These are phyloP conservation scores for Crotophaga sulcirostris DNA, from an alignment of 2,113 vertebrate species.

Conservation along the genomic window DNA sequence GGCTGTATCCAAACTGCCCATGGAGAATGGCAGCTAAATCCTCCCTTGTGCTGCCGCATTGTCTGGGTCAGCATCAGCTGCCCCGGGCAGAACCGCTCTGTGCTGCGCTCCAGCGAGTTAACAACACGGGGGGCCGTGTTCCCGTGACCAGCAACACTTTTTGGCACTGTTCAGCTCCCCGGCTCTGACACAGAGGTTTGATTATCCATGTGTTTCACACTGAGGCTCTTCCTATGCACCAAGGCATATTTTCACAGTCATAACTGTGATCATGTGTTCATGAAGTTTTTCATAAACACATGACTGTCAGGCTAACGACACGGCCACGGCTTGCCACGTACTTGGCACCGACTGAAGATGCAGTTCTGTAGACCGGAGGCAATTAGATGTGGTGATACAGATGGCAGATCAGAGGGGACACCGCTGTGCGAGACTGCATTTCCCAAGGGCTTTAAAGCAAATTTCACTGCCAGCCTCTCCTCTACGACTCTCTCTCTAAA, in stretches of 20 bases:
- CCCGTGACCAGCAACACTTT: background rate
- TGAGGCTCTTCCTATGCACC: fast-evolving
- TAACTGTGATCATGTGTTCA: background rate
- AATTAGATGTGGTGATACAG: background rate
- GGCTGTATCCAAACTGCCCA: background rate
- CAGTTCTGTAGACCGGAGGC: background rate
- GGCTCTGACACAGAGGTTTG: background rate
- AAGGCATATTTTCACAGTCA: background rate
- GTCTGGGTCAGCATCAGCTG: constrained; percentile 1
- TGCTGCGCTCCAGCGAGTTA: fast-evolving
- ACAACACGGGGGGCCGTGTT: fast-evolving
- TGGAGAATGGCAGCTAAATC: background rate
- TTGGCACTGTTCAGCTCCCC: background rate
- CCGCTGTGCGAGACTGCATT: background rate
- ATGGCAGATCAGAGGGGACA: background rate
- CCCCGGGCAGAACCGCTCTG: background rate
- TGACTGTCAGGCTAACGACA: background rate
- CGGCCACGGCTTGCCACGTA: fast-evolving
- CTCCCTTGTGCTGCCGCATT: background rate
- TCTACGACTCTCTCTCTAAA: background rate
- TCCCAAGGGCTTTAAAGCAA: background rate
- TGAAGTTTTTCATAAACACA: background rate
- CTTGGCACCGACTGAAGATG: background rate
- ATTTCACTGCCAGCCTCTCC: background rate
- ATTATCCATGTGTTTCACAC: background rate